Evolutionary conservation across 2,888 invertebrate species (phyloP), one percentile per base, ranked within the genome.

Genomic region (Sicus ferrugineus): DNA sequence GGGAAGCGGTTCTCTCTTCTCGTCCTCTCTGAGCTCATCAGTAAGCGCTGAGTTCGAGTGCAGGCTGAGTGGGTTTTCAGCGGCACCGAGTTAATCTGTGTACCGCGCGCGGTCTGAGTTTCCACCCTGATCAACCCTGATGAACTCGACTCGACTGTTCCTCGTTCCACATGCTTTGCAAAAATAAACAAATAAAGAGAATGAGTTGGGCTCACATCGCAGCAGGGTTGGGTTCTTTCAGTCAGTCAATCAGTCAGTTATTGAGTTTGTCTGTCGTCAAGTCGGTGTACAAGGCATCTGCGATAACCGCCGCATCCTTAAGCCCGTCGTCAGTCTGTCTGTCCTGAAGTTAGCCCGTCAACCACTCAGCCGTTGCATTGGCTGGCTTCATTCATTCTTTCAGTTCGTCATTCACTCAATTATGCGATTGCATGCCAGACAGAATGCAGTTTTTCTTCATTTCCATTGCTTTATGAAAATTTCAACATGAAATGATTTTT

Each of bases 181-280:
- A 54, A 54, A 54, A 28, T 54, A 54, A 54, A 54, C 54, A 54
- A 54, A 3, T 1, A 23, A 52, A 28, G 42, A 1, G 42, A 42
- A 42, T 42, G 42, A 42, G 42, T 42, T 42, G 4, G n/a, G 42
- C n/a, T 42, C 3, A n/a, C n/a, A 42, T n/a, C n/a, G 14, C 4
- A 2, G 1, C n/a, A n/a, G 42, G n/a, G 16, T 42, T 42, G 42
- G 4, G 34, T 34, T 11, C 11, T 42, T 42, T 42, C 56, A 42
- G 42, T 19, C 63, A 48, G 14, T 19, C 28, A 42, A 56, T 34
- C 64, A 64, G 48, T 64, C 64, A 48, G 46, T 63, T 30, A n/a
- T n/a, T n/a, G n/a, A n/a, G n/a, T n/a, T n/a, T n/a, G n/a, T n/a
- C n/a, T n/a, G n/a, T n/a, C n/a, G n/a, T n/a, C n/a, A n/a, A n/a